Evolutionary conservation across 1,140 invertebrate species (phyloP), one percentile per base, ranked within the genome.

Genomic region (Zelostemma sp.): DNA sequence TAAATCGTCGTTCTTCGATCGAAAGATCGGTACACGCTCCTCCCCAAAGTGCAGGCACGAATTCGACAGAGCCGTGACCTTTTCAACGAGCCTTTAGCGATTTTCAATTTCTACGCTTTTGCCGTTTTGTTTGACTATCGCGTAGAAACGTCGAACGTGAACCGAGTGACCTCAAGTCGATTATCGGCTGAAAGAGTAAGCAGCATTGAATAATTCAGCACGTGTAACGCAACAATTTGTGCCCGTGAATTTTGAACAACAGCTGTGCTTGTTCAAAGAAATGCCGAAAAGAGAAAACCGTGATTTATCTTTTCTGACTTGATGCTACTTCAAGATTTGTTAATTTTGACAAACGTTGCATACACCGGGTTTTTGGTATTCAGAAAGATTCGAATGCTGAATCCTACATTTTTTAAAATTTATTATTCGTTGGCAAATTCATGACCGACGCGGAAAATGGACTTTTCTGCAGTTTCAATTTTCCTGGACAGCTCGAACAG

Each of bases 11-110:
- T 58, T 64, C 47, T 17, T 18, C 18, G 53, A 68, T 62, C 48
- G 33, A 14, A 40, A 25, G 58, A 25, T 53, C 43, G 51, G 62
- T 61, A 59, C 50, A 67, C 62, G 71, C 48, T 67, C 55, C 56
- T 67, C 59, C 58, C 51, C 14, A 67, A 73, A 70, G 63, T 61
- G 18, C 43, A 57, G 38, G 40, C 72, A 73, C 63, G 63, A 70
- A 63, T 31, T 55, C 47, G 43, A 61, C 59, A 51, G 55, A 64
- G 25, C 70, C 63, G 64, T 70, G 72, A 70, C 67, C 63, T n/a
- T 33, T 17, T 51, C 48, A 47, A 17, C 56, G 58, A 54, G 53
- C 64, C 62, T 55, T 53, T 57, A n/a, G n/a, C n/a, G n/a, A 41
- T 55, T 62, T 54, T 65, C 45, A 47, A 16, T 59, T 67, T 48